Evolutionary conservation across 2,113 vertebrate species (phyloP), one percentile per base, ranked within the genome.

Genomic region (Esox niger): DNA sequence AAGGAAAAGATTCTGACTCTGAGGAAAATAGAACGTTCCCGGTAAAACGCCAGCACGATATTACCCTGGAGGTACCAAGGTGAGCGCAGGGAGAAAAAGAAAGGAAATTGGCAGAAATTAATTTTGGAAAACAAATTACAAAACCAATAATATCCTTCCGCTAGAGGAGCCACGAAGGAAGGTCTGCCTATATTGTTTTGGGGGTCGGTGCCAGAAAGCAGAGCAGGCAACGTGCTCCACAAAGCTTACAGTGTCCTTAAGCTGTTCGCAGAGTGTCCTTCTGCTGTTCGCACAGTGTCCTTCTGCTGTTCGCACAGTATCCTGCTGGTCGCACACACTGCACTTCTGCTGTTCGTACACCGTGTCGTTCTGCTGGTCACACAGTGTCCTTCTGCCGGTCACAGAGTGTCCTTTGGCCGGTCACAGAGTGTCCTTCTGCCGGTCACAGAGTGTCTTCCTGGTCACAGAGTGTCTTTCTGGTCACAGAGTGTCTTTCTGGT

Each of bases 51-150:
- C 32, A 33, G 32, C n/a, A n/a, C n/a, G n/a, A 5, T n/a, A 13
- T 33, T 49, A 65, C 46, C 58, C 31, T 58, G 26, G 54, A 69
- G 35, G 54, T 31, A 52, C 17, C 47, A 33, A 33, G n/a, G 13
- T 4, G n/a, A 35, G n/a, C 6, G 29, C 8, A 61, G 29, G n/a
- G 58, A 60, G n/a, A 23, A 15, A 27, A 23, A 38, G 32, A 15
- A 27, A 68, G 49, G 60, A 46, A 70, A 68, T 61, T 55, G 68
- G 33, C 58, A 33, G 43, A 31, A 62, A 58, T 47, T 20, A 67
- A 11, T 68, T 74, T 61, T 68, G 71, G 65, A 68, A n/a, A 68
- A 68, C 32, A 62, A 54, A 64, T 56, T 27, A 29, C 56, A 64
- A 35, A 52, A 70, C 43, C 52, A 58, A 63, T 54, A 68, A 74